Evolutionary conservation across 2,888 invertebrate species (phyloP).

Genomic region (Lithodes maja): DNA sequence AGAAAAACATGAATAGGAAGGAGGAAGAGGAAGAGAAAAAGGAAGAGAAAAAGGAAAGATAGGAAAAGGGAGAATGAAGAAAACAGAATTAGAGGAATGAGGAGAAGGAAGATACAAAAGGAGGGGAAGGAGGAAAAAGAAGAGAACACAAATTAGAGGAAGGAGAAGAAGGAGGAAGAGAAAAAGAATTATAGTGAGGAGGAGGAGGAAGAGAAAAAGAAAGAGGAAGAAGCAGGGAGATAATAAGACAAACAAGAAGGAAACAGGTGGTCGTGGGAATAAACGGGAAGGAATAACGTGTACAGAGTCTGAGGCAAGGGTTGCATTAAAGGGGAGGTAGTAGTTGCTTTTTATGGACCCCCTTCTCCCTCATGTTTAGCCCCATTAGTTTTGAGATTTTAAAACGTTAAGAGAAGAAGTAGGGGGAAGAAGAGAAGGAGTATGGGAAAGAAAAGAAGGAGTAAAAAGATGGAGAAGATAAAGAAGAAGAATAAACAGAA

Average conservation of each 20-base stretch:
- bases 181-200: background rate
- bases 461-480: background rate
- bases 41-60: background rate
- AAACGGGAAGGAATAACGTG: background rate
- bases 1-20: background rate
- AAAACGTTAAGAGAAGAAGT: too few relatives aligned
- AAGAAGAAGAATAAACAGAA: too few relatives aligned
- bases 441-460: background rate
- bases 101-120: background rate
- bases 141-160: background rate
- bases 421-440: constrained; percentile 3
- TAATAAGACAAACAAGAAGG: background rate
- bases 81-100: background rate
- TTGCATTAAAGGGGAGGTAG: background rate
- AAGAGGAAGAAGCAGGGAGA: background rate
- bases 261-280: background rate
- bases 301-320: background rate
- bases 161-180: background rate
- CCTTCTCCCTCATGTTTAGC: too few relatives aligned
- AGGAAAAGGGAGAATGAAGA: background rate
- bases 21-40: background rate
- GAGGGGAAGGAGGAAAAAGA: background rate
- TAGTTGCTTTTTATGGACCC: too few relatives aligned
- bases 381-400: too few relatives aligned
- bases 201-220: background rate